phyloP scores from a whole-genome alignment of 2,888 invertebrate genomes.

The Dysmachus trigonus region DNA sequence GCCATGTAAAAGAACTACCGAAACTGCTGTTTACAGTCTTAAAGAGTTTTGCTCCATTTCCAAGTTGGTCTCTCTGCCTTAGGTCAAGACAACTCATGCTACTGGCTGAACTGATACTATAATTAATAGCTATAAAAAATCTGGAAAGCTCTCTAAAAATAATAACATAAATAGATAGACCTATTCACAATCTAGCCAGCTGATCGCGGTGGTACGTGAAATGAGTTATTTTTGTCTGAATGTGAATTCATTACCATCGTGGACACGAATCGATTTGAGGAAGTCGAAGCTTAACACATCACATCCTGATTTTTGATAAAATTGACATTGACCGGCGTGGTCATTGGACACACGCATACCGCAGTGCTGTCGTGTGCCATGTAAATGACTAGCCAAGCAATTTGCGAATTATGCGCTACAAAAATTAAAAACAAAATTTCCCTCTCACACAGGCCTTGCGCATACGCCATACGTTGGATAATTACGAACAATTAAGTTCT shows the following conservation, averaged over 20 bases:
- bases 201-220: not conserved
- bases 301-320: slow-evolving; percentile 47
- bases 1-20: not conserved
- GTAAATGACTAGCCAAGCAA: not conserved
- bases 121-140: not conserved
- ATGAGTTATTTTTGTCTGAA: not conserved
- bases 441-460: not conserved
- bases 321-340: slow-evolving; percentile 46
- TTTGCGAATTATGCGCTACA: slow-evolving; percentile 14
- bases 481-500: slow-evolving; percentile 3
- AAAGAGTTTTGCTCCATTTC: not conserved
- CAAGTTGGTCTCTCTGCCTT: not conserved
- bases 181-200: not conserved
- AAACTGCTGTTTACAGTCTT: not conserved
- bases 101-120: not conserved
- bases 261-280: not conserved
- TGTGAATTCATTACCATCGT: not conserved
- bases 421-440: slow-evolving; percentile 14
- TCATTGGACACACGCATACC: not conserved
- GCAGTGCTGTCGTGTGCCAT: not conserved
- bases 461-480: not conserved
- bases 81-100: not conserved
- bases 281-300: slow-evolving; percentile 39
- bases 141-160: not conserved
- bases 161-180: not conserved